phyloP scores from a whole-genome alignment of 2,888 invertebrate species.

The Agrochola lota region DNA sequence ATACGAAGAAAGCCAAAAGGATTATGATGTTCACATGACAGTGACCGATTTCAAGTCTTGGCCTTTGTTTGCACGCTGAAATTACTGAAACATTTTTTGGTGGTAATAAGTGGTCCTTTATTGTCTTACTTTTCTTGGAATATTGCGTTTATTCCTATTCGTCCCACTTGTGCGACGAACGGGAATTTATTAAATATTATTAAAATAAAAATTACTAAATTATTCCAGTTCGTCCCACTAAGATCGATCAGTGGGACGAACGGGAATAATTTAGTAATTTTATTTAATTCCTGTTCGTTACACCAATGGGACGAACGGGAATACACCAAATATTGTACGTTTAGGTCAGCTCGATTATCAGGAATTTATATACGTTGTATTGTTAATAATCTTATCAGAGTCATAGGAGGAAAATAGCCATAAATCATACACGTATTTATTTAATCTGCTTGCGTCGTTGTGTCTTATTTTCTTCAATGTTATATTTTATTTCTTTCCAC shows the following conservation, averaged over 20 bases:
- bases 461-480: background rate
- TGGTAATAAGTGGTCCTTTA: conserved; percentile 7
- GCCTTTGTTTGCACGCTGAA: background rate
- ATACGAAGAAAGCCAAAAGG: conserved; percentile 25
- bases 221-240: too few relatives aligned
- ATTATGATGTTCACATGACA: conserved; percentile 32
- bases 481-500: conserved; percentile 1
- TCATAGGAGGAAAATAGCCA: background rate
- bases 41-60: conserved; percentile 19
- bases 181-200: too few relatives aligned
- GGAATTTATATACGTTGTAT: background rate
- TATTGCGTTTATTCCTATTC: too few relatives aligned
- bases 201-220: too few relatives aligned
- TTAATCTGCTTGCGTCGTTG: background rate
- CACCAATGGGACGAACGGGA: too few relatives aligned
- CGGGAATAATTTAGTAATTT: too few relatives aligned
- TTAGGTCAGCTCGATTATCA: background rate
- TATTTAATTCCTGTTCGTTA: too few relatives aligned
- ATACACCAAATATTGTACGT: background rate
- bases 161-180: too few relatives aligned
- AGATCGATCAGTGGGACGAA: too few relatives aligned
- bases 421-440: conserved; percentile 2
- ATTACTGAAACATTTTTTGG: too few relatives aligned
- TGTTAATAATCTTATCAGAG: conserved; percentile 8
- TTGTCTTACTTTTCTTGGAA: background rate